A percentile compares a stretch with the other conserved stretches of the same genome.
phyloP scores from a whole-genome alignment of 1,140 invertebrate genomes.

The Trichoplusia ni region DNA sequence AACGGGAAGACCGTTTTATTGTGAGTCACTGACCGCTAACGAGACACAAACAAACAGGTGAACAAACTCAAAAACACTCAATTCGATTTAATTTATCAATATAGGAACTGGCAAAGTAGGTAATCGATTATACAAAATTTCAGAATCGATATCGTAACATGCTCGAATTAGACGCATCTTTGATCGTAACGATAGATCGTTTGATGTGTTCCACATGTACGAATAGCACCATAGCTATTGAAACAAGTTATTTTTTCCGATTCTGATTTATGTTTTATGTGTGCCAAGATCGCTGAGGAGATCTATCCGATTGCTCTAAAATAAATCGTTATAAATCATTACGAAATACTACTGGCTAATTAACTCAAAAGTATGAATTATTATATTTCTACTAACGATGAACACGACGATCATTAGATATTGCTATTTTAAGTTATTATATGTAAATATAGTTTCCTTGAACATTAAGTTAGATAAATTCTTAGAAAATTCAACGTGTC shows the following conservation, averaged over 20 bases:
- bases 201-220: constrained; percentile 17
- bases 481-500: too few relatives aligned
- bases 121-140: constrained; percentile 25
- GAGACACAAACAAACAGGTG: constrained; percentile 53
- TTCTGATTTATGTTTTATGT: constrained; percentile 20
- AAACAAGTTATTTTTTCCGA: constrained; percentile 10
- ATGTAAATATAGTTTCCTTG: too few relatives aligned
- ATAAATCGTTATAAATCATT: neutral
- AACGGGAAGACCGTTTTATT: constrained; percentile 62
- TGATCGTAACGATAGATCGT: constrained; percentile 13
- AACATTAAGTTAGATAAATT: too few relatives aligned
- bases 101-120: constrained; percentile 12
- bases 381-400: too few relatives aligned
- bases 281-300: constrained; percentile 19
- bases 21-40: constrained; percentile 53
- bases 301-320: neutral
- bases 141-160: constrained; percentile 3
- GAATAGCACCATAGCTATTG: constrained; percentile 3
- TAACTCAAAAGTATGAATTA: too few relatives aligned
- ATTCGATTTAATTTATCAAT: constrained; percentile 19
- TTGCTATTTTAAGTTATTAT: too few relatives aligned
- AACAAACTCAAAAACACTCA: constrained; percentile 52
- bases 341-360: too few relatives aligned
- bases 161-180: constrained; percentile 19
- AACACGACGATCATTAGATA: too few relatives aligned